Conservation (phyloP, 2,797 vertebrate species). For the Okamejei kenojei region DNA sequence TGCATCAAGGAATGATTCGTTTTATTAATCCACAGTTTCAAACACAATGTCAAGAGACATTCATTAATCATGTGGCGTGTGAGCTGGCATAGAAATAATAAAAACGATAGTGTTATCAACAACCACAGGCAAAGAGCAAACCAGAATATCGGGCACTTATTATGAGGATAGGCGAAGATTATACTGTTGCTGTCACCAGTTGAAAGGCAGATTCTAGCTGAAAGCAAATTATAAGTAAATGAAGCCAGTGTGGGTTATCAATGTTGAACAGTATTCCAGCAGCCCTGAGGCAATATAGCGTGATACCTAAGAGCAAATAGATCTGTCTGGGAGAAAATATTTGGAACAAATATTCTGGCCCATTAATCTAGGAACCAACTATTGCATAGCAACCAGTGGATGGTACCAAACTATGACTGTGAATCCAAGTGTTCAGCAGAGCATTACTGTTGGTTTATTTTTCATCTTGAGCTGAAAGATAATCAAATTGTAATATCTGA, state of each 20-base stretch:
- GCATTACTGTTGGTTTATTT: background rate
- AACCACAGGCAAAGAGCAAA: conserved; percentile 8
- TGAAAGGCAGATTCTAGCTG: background rate
- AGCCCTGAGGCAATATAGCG: background rate
- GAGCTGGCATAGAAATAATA: conserved; percentile 14
- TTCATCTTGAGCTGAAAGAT: background rate
- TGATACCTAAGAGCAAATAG: background rate
- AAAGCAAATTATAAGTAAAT: conserved; percentile 13
- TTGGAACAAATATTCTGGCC: background rate
- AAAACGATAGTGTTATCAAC: conserved; percentile 21
- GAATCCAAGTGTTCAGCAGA: background rate
- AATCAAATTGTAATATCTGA: background rate
- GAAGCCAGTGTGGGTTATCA: background rate
- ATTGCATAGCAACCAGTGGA: background rate
- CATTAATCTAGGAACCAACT: background rate
- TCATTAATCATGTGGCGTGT: conserved; percentile 24
- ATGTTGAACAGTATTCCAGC: background rate
- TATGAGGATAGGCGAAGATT: background rate
- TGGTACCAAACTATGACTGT: background rate
- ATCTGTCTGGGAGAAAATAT: background rate
- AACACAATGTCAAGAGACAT: conserved; percentile 15
- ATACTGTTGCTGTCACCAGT: background rate
- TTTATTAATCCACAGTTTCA: conserved; percentile 26
- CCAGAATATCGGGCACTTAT: background rate
- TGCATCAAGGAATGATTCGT: conserved; percentile 10